Evolutionary conservation across 2,888 invertebrate species (phyloP).

Genomic region (Ectobius pallidus): DNA sequence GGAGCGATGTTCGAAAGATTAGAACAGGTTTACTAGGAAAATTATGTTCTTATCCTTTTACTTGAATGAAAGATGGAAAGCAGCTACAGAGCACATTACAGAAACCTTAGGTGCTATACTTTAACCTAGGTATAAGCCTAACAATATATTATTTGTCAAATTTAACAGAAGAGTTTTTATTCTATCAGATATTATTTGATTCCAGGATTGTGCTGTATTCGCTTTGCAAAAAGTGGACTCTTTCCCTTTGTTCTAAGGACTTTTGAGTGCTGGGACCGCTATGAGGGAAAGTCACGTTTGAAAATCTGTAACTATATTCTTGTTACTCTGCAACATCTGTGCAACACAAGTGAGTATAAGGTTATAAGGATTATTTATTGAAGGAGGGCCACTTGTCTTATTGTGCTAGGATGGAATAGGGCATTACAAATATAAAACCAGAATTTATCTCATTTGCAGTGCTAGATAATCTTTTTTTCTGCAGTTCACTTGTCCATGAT

Average conservation of each 20-base stretch:
- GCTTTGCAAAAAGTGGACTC: slow-evolving; percentile 67
- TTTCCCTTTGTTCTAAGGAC: slow-evolving; percentile 63
- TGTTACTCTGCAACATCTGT: slow-evolving; percentile 65
- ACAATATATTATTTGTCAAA: background rate
- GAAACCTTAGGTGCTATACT: background rate
- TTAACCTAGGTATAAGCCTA: background rate
- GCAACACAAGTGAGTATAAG: slow-evolving; percentile 63
- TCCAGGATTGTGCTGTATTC: slow-evolving; percentile 67
- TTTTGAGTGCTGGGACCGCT: slow-evolving; percentile 69
- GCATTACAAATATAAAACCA: too few species aligned
- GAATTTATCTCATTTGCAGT: too few species aligned
- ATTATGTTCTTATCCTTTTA: background rate
- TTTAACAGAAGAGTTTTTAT: too few species aligned
- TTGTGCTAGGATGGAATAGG: background rate
- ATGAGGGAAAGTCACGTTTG: slow-evolving; percentile 66
- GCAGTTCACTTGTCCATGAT: background rate
- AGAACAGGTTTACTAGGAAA: too few species aligned
- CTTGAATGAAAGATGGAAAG: background rate
- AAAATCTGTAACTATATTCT: slow-evolving; percentile 66
- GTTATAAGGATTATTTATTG: background rate
- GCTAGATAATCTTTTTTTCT: background rate
- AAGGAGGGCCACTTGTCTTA: background rate
- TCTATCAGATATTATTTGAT: too few species aligned
- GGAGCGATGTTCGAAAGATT: too few species aligned
- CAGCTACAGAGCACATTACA: background rate